phyloP scores from a whole-genome alignment of 2,888 invertebrate genomes.

The Megastigmus dorsalis region DNA sequence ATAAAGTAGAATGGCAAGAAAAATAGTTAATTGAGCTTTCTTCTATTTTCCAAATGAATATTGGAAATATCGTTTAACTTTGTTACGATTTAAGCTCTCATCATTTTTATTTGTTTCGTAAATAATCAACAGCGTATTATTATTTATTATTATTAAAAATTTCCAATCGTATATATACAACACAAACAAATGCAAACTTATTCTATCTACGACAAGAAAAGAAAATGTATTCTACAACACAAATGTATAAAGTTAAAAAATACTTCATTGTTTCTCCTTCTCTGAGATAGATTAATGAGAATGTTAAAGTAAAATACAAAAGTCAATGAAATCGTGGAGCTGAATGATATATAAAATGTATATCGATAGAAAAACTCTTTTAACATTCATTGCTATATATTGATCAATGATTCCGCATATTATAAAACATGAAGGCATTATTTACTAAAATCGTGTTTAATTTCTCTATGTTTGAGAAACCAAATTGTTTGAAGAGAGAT shows the following conservation, averaged over 20 bases:
- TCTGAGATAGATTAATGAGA: slow-evolving; percentile 1
- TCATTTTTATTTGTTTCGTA: background rate
- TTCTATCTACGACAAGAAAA: slow-evolving; percentile 1
- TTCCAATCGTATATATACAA: slow-evolving; percentile 16
- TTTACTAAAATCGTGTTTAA: background rate
- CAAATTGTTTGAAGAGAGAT: background rate
- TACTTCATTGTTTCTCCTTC: slow-evolving; percentile 35
- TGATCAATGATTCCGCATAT: too few species aligned
- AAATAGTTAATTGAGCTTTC: slow-evolving; percentile 31
- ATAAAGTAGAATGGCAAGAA: slow-evolving; percentile 32
- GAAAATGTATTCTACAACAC: slow-evolving; percentile 32
- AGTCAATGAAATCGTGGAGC: slow-evolving; percentile 34
- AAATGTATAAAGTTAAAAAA: slow-evolving; percentile 44
- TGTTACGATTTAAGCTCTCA: too few species aligned
- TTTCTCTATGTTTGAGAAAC: background rate
- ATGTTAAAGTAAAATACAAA: slow-evolving; percentile 24
- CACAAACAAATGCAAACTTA: slow-evolving; percentile 15
- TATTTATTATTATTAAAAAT: slow-evolving; percentile 5
- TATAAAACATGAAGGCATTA: slow-evolving; percentile 13
- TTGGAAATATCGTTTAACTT: background rate
- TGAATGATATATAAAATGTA: slow-evolving; percentile 15
- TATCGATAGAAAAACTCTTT: background rate
- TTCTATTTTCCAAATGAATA: background rate
- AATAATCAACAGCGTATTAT: slow-evolving; percentile 1
- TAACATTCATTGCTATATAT: background rate